Evolutionary conservation across 2,797 vertebrate species (phyloP), one percentile per base, ranked within the genome.

Genomic region (Mus spretus): DNA sequence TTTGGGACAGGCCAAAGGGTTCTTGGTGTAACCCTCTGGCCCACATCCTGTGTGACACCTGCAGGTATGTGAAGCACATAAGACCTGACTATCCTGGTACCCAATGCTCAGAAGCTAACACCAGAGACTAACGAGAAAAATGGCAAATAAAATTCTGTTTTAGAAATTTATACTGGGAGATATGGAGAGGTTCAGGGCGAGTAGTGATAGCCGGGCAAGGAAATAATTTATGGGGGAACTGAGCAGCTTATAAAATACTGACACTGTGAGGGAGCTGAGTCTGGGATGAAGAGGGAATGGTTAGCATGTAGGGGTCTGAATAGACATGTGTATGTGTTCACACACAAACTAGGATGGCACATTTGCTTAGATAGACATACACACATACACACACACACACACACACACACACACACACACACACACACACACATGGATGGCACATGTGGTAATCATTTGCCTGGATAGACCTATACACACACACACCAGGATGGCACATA

Each of bases 81-180:
- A 92, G 40, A 59, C 53, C 20, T n/a, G 53, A 67, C 2, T 15
- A 24, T 40, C 74, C 26, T 24, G 74, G 31, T n/a, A 34, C 44
- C 47, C 28, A 47, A 12, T 61, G 2, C 28, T 83, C 79, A 80
- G 59, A 34, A 37, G 81, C 15, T 47, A 74, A 70, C 0, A 0
- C 17, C 57, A 84, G 79, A 53, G 17, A 1, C 22, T 70, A 50
- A 47, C 7, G 12, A 57, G 53, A 3, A 26, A 65, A 85, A 19
- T 11, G 34, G n/a, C 19, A 88, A 78, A 90, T 81, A 70, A 90
- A 94, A 80, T 83, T 53, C 59, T 74, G 24, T 22, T 59, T 63
- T 31, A 74, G 31, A n/a, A 90, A 85, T 61, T 74, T 74, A 72
- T 74, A 72, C 57, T 63, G 24, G 37, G n/a, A 88, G 96, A 47